A percentile compares a stretch with the other conserved stretches of the same genome.
Conservation (phyloP, 2,797 vertebrate species). For the Hemibagrus guttatus region DNA sequence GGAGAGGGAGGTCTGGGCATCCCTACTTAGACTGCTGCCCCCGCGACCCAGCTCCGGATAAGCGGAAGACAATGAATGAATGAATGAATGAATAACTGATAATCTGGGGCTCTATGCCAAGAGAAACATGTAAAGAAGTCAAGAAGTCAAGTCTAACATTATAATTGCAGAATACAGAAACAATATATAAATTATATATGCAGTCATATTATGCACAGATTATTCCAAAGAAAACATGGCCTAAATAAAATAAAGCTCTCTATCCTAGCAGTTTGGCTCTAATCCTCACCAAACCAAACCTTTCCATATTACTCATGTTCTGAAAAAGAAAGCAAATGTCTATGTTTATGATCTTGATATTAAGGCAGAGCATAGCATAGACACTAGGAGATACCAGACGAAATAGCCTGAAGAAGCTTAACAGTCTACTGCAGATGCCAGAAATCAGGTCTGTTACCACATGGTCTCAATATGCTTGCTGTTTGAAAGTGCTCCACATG, state of each 20-base stretch:
- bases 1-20: no score
- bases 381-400: slow-evolving; percentile 1
- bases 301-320: slow-evolving; percentile 2
- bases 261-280: not conserved
- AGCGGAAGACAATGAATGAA: no score
- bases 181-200: not conserved
- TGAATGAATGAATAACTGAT: no score
- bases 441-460: slow-evolving; percentile 35
- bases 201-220: not conserved
- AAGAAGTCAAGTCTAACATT: not conserved
- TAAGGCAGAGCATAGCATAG: not conserved
- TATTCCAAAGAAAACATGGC: not conserved
- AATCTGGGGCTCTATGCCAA: not conserved
- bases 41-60: no score
- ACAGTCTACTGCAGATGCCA: slow-evolving; percentile 14
- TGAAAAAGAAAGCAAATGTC: slow-evolving; percentile 25
- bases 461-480: slow-evolving; percentile 37
- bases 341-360: slow-evolving; percentile 4
- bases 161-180: not conserved
- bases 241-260: not conserved
- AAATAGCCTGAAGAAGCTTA: slow-evolving; percentile 16
- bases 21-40: no score
- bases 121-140: not conserved
- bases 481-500: slow-evolving; percentile 13
- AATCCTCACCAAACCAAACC: no score